Conservation (phyloP, 2,797 vertebrate genomes). For the Poecilia picta region DNA sequence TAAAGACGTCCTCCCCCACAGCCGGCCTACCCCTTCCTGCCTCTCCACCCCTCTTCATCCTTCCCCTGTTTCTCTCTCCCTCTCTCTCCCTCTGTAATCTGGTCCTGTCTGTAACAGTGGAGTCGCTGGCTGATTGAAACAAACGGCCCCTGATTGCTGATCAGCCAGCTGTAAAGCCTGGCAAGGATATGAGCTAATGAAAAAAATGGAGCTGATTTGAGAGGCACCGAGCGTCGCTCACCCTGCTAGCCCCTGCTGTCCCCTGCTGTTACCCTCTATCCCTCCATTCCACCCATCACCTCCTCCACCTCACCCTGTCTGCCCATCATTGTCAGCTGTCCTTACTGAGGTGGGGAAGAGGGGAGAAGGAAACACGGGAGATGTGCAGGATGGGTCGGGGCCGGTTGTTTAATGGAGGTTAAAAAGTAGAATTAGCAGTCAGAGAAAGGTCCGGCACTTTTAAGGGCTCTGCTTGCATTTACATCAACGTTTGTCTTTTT, state of each 20-base stretch:
- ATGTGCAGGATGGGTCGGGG: slow-evolving; percentile 40
- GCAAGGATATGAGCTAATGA: slow-evolving; percentile 91
- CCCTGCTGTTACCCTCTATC: slow-evolving; percentile 77
- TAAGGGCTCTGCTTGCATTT: slow-evolving; percentile 18
- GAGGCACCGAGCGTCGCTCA: slow-evolving; percentile 79
- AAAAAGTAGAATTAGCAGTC: slow-evolving; percentile 42
- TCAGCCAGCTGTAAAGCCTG: slow-evolving; percentile 94
- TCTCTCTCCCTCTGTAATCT: slow-evolving; percentile 63
- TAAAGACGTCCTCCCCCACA: slow-evolving; percentile 55
- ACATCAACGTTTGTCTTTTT: neutral
- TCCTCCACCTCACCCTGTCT: slow-evolving; percentile 56
- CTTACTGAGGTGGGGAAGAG: slow-evolving; percentile 24
- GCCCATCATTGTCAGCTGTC: slow-evolving; percentile 67
- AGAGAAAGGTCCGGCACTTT: slow-evolving; percentile 15
- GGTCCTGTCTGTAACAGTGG: slow-evolving; percentile 77
- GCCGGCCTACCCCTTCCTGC: slow-evolving; percentile 19
- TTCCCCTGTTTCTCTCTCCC: slow-evolving; percentile 54
- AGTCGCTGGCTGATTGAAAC: slow-evolving; percentile 88
- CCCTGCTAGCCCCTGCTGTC: slow-evolving; percentile 75
- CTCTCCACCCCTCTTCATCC: slow-evolving; percentile 42
- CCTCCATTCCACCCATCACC: slow-evolving; percentile 56
- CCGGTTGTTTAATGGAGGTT: slow-evolving; percentile 48
- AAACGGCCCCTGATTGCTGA: slow-evolving; percentile 92
- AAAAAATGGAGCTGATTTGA: slow-evolving; percentile 89
- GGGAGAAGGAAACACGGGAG: slow-evolving; percentile 25